Evolutionary conservation across 2,888 invertebrate species (phyloP).

Genomic region (Enchytraeus crypticus): DNA sequence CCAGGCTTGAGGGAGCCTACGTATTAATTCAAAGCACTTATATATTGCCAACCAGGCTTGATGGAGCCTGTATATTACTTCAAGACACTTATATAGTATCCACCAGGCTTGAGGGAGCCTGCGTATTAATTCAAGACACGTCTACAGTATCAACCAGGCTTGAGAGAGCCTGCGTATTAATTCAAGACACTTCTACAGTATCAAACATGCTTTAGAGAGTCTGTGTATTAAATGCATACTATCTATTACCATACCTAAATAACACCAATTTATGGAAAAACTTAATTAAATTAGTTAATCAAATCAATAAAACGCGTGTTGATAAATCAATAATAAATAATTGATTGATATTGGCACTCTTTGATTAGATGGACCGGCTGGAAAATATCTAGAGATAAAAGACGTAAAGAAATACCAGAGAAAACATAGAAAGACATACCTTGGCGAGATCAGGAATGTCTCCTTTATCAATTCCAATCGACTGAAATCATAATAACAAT

Average conservation of each 20-base stretch:
- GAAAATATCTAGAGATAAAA: too few species aligned
- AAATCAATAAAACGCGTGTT: too few species aligned
- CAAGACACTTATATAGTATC: conserved; percentile 57
- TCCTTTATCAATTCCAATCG: conserved; percentile 89
- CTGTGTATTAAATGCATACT: too few species aligned
- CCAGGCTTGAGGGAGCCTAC: conserved; percentile 80
- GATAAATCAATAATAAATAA: too few species aligned
- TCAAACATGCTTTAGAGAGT: background rate
- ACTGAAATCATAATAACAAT: conserved; percentile 44
- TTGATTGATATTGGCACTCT: too few species aligned
- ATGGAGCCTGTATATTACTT: conserved; percentile 63
- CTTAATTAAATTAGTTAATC: too few species aligned
- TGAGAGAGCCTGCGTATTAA: conserved; percentile 67
- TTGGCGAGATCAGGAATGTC: conserved; percentile 92
- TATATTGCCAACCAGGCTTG: conserved; percentile 80
- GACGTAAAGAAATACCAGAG: too few species aligned
- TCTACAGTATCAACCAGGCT: conserved; percentile 77
- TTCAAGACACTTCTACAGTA: background rate
- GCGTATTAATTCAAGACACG: conserved; percentile 9
- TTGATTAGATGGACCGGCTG: too few species aligned
- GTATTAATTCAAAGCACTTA: conserved; percentile 6
- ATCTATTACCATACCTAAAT: too few species aligned
- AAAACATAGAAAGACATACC: conserved; percentile 47
- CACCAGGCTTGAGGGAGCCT: conserved; percentile 85
- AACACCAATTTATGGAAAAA: too few species aligned